These are phyloP conservation scores for human DNA, from an alignment of 2,113 vertebrate species.

Conservation along the genomic window DNA sequence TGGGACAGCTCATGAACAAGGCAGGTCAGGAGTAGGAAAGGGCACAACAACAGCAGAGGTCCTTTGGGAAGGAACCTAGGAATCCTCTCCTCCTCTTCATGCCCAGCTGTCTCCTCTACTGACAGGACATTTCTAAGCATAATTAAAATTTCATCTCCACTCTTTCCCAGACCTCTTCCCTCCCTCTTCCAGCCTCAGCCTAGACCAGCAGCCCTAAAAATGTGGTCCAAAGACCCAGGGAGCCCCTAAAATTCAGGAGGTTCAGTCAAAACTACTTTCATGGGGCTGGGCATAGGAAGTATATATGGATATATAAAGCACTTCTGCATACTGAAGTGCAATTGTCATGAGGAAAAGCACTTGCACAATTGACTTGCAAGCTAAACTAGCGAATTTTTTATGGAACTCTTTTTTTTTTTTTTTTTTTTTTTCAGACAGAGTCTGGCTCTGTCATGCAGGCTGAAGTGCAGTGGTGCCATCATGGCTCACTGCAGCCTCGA, in stretches of 20 bases:
- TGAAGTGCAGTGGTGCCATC: no score
- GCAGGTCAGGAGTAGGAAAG: not conserved
- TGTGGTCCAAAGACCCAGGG: not conserved
- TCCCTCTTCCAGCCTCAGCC: not conserved
- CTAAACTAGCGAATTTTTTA: conserved; percentile 1
- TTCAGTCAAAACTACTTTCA: not conserved
- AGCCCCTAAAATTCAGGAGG: not conserved
- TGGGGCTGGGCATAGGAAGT: not conserved
- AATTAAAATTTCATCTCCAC: not conserved
- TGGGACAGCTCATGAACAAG: not conserved
- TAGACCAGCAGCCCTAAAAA: not conserved
- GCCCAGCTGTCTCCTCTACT: not conserved
- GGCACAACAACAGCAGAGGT: not conserved
- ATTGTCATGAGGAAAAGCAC: not conserved
- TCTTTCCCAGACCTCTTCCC: not conserved
- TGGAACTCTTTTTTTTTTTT: not conserved
- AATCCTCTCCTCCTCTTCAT: not conserved
- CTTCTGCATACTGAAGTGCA: not conserved
- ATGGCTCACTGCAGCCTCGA: no score
- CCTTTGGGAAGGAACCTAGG: not conserved
- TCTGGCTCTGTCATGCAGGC: no score
- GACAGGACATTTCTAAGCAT: not conserved
- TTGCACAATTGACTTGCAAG: not conserved
- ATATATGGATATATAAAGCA: not conserved
- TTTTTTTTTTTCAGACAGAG: not conserved